A percentile compares a stretch with the other conserved stretches of the same genome.
Evolutionary conservation across 2,113 vertebrate genomes (phyloP).

Genomic region (Calypte anna): DNA sequence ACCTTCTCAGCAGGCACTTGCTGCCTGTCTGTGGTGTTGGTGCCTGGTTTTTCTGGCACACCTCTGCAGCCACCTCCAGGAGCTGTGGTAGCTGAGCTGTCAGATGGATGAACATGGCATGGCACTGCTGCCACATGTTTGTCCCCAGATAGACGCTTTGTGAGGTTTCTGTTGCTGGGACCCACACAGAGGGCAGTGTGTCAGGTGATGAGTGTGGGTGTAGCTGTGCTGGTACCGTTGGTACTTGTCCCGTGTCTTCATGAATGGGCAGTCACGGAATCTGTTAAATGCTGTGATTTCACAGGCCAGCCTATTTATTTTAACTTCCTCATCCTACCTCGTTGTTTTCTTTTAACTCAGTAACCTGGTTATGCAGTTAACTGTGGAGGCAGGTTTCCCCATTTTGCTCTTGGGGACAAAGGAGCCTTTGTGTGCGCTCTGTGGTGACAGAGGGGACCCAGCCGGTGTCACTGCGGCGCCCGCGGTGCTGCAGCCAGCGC

Average conservation of each 20-base stretch:
- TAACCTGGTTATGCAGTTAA: not conserved
- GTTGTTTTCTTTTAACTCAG: not conserved
- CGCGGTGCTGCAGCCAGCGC: not conserved
- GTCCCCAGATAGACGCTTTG: not conserved
- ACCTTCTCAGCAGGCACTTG: not conserved
- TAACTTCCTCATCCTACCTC: not conserved
- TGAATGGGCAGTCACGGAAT: not conserved
- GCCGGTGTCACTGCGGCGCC: not conserved
- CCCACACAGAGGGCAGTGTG: rapidly evolving
- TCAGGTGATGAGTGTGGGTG: rapidly evolving
- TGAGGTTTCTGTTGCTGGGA: not conserved
- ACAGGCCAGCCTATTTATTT: not conserved
- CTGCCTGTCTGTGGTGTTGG: not conserved
- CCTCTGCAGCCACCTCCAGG: not conserved
- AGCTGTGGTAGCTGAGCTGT: not conserved
- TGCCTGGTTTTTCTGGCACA: not conserved
- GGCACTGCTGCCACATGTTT: rapidly evolving
- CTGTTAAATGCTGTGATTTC: not conserved
- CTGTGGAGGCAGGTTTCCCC: not conserved
- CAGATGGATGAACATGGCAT: rapidly evolving
- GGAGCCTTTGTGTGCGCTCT: not conserved
- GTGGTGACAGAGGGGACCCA: not conserved
- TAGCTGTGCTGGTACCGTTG: rapidly evolving
- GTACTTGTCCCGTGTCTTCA: rapidly evolving
- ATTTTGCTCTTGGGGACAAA: slow-evolving; percentile 13